Percentiles rank a stretch among this genome's conserved stretches.
These are phyloP conservation scores for Gobio gobio DNA, from an alignment of 2,113 vertebrate genomes.

Conservation along the genomic window DNA sequence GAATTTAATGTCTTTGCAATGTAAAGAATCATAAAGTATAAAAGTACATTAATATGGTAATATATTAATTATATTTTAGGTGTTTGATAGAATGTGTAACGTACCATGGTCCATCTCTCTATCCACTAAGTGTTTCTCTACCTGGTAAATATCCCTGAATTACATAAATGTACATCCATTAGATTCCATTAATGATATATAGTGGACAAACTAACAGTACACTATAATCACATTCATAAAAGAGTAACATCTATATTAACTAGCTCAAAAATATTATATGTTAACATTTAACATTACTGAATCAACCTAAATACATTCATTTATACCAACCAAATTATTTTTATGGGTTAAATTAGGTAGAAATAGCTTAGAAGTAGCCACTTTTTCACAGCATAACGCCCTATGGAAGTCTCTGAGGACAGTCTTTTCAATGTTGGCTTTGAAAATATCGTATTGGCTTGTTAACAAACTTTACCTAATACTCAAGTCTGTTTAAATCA, in stretches of 20 bases:
- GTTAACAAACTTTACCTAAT: conserved; percentile 36
- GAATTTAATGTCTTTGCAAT: background rate
- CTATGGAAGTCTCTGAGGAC: background rate
- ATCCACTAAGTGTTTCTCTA: background rate
- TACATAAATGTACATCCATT: background rate
- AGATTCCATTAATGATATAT: background rate
- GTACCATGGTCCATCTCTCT: background rate
- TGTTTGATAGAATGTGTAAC: background rate
- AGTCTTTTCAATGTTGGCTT: conserved; percentile 4
- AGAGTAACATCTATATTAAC: too few relatives aligned
- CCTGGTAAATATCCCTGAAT: background rate
- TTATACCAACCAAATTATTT: too few relatives aligned
- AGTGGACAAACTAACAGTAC: background rate
- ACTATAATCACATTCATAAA: background rate
- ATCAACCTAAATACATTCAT: too few relatives aligned
- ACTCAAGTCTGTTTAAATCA: conserved; percentile 15
- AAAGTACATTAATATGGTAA: background rate
- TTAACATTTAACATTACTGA: too few relatives aligned
- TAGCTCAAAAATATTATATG: too few relatives aligned
- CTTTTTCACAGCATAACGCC: background rate
- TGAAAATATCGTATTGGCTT: background rate
- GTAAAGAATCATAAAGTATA: background rate
- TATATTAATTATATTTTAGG: background rate
- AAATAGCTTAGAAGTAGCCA: too few relatives aligned
- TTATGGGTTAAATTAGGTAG: too few relatives aligned